These are phyloP conservation scores for Anseranas semipalmata DNA, from an alignment of 2,113 vertebrate species.

Conservation along the genomic window DNA sequence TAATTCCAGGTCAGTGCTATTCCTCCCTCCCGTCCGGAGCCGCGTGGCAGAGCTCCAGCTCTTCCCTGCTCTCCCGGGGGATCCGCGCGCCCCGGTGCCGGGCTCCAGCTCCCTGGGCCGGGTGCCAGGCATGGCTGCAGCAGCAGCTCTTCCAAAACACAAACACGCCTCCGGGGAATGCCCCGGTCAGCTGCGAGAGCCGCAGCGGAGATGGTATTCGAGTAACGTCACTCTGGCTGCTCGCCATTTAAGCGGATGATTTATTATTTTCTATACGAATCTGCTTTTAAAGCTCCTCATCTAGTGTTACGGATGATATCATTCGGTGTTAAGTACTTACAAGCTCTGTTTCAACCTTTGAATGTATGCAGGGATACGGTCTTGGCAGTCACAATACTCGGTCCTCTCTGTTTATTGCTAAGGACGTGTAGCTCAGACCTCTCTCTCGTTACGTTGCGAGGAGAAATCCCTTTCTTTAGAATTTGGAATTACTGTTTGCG, in stretches of 20 bases:
- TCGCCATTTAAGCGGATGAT: background rate
- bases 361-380: background rate
- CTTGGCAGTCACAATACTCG: background rate
- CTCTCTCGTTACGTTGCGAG: background rate
- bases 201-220: background rate
- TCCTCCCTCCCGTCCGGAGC: background rate
- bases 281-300: background rate
- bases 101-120: background rate
- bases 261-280: slow-evolving; percentile 7
- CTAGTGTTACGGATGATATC: background rate
- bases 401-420: background rate
- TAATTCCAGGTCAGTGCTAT: background rate
- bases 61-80: background rate
- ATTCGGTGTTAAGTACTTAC: background rate
- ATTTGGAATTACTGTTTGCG: background rate
- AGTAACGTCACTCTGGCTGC: slow-evolving; percentile 38
- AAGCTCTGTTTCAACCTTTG: background rate
- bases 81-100: background rate
- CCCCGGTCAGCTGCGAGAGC: background rate
- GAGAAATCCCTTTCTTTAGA: background rate
- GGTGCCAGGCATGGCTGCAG: background rate
- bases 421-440: background rate
- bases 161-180: background rate
- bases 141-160: slow-evolving; percentile 8
- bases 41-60: background rate